Evolutionary conservation across 2,113 vertebrate species (phyloP).

Genomic region (Pipa parva): DNA sequence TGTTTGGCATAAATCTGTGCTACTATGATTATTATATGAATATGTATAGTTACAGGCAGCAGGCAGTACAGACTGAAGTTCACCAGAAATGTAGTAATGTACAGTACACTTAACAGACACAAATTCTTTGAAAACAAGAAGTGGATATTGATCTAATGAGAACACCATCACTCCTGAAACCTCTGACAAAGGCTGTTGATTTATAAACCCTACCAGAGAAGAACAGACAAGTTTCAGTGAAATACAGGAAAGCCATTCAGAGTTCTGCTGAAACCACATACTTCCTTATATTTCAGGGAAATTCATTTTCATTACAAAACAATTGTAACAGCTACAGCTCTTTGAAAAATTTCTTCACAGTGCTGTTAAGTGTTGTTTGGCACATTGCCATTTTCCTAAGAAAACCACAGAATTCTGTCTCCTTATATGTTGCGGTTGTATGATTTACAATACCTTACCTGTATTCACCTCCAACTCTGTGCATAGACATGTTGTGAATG

Average conservation of each 20-base stretch:
- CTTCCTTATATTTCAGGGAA: constrained; percentile 16
- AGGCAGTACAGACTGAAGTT: no score
- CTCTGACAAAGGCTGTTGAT: background rate
- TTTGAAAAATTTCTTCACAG: background rate
- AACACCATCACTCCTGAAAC: background rate
- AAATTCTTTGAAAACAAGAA: background rate
- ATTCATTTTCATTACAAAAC: background rate
- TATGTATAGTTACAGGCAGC: no score
- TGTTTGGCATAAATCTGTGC: no score
- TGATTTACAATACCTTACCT: background rate
- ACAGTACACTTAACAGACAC: no score
- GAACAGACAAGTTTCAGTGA: background rate
- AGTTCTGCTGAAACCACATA: constrained; percentile 5
- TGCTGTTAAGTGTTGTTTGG: background rate
- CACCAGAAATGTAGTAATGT: no score
- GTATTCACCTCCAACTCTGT: background rate
- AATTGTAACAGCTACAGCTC: background rate
- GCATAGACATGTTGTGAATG: background rate
- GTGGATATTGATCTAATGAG: background rate
- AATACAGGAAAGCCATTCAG: background rate
- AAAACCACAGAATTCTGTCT: background rate
- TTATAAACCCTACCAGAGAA: background rate
- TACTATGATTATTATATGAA: no score
- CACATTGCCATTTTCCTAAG: background rate
- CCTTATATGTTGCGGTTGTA: background rate